phyloP scores from a whole-genome alignment of 2,113 vertebrate species.

The Delphinapterus leucas region DNA sequence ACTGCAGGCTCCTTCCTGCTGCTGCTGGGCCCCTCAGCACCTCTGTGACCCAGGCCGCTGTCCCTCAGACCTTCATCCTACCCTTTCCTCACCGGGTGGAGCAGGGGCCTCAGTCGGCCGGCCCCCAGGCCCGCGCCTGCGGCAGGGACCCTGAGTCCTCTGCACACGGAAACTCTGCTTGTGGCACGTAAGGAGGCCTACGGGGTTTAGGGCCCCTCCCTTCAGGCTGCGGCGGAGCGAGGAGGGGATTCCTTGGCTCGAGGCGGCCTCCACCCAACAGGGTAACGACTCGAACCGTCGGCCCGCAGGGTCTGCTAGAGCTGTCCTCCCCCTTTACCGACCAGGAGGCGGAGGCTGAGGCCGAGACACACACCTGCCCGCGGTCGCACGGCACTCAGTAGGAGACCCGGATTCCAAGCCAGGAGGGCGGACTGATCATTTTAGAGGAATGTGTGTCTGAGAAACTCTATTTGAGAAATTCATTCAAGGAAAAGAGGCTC shows the following conservation, averaged over 20 bases:
- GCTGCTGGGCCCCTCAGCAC: neutral
- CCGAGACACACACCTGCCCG: neutral
- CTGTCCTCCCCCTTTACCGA: too few species aligned
- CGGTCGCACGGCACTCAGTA: fast-evolving
- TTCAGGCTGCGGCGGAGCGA: too few species aligned
- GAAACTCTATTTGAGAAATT: neutral
- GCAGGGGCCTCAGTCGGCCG: neutral
- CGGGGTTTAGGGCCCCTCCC: neutral
- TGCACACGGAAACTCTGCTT: neutral
- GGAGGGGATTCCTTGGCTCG: neutral
- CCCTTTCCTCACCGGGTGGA: neutral
- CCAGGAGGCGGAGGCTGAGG: neutral
- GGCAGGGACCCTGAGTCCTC: neutral
- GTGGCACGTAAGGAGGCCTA: neutral
- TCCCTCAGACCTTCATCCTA: neutral
- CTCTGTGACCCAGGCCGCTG: neutral
- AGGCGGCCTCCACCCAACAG: too few species aligned
- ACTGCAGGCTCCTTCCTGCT: neutral
- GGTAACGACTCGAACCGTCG: neutral
- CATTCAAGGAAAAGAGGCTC: neutral
- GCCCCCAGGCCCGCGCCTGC: neutral
- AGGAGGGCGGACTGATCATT: neutral
- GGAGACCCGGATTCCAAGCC: neutral
- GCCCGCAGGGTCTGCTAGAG: neutral
- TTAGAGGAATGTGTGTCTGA: neutral